These are phyloP conservation scores for Diachrysia chrysitis DNA, from an alignment of 2,888 invertebrate species.

Conservation along the genomic window DNA sequence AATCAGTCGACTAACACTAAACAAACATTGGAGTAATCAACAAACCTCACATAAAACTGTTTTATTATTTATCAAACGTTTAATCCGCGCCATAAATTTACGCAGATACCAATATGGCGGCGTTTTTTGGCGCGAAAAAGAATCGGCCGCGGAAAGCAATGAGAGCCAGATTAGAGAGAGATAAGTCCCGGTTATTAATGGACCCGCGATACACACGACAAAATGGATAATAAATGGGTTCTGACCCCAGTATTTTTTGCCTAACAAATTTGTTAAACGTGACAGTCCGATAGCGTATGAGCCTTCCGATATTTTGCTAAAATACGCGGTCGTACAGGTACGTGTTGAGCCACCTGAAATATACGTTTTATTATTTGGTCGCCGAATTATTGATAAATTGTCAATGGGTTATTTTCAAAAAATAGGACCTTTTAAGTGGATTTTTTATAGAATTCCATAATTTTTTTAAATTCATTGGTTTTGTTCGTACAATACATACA, in stretches of 20 bases:
- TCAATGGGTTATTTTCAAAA: not conserved
- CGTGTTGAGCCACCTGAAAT: not conserved
- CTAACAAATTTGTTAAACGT: constrained; percentile 60
- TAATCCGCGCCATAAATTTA: constrained; percentile 87
- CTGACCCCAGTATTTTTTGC: constrained; percentile 65
- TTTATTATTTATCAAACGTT: constrained; percentile 62
- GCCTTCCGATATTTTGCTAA: constrained; percentile 45
- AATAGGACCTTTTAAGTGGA: too few species aligned
- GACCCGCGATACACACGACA: constrained; percentile 84
- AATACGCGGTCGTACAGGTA: constrained; percentile 15
- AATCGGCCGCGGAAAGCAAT: constrained; percentile 87
- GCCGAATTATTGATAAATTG: not conserved
- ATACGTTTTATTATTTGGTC: not conserved
- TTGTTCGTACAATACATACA: too few species aligned
- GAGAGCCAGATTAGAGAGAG: constrained; percentile 86
- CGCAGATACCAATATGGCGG: constrained; percentile 78
- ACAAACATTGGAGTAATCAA: constrained; percentile 35
- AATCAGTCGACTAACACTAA: constrained; percentile 9
- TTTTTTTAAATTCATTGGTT: too few species aligned
- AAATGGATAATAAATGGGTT: constrained; percentile 83
- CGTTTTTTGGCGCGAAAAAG: constrained; percentile 85
- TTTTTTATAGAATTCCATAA: too few species aligned
- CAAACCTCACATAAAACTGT: constrained; percentile 42
- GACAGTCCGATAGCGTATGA: constrained; percentile 59
- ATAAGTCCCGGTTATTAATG: constrained; percentile 88